Evolutionary conservation across 2,888 invertebrate species (phyloP).

Genomic region (Caenorhabditis parvicauda): DNA sequence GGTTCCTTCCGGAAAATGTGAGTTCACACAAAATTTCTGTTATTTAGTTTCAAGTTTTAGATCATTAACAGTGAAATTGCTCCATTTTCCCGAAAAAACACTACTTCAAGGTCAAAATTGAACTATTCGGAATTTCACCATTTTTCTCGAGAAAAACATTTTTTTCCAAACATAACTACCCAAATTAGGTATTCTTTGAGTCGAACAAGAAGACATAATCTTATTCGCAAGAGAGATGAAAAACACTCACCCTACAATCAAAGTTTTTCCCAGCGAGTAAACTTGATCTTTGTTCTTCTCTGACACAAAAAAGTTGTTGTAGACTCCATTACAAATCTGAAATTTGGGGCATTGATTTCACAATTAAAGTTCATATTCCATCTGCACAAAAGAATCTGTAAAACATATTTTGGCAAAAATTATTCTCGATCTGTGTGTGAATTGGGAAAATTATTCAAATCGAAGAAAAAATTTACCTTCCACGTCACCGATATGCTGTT

Average conservation of each 20-base stretch:
- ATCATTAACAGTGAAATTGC: too few relatives aligned
- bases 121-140: too few relatives aligned
- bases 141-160: too few relatives aligned
- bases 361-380: neutral
- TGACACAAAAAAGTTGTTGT: conserved; percentile 91
- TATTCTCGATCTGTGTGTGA: neutral
- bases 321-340: conserved; percentile 75
- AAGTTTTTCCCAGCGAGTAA: conserved; percentile 75
- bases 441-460: neutral
- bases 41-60: too few relatives aligned
- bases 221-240: neutral
- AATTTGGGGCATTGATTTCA: neutral
- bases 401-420: neutral
- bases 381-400: neutral
- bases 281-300: conserved; percentile 95
- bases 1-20: too few relatives aligned
- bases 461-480: conserved; percentile 75
- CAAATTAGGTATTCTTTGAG: too few relatives aligned
- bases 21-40: too few relatives aligned
- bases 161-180: too few relatives aligned
- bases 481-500: conserved; percentile 96
- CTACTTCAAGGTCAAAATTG: neutral
- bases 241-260: conserved; percentile 63
- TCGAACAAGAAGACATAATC: neutral
- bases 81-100: too few relatives aligned